A percentile compares a stretch with the other conserved stretches of the same genome.
Evolutionary conservation across 2,113 vertebrate species (phyloP).

Genomic region (Archocentrus centrarchus): DNA sequence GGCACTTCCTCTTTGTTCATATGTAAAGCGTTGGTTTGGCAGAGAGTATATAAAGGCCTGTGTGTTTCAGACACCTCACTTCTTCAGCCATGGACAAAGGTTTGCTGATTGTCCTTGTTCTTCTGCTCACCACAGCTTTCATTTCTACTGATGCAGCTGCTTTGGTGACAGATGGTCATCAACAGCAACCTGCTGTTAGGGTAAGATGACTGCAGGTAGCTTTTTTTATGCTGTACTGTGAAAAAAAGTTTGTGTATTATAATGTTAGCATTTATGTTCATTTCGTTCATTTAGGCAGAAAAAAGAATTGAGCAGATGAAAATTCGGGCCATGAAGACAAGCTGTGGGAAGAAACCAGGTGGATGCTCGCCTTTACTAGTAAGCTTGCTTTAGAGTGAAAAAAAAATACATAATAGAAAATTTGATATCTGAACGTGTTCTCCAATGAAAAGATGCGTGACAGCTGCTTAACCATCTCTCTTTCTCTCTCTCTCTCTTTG

Average conservation of each 20-base stretch:
- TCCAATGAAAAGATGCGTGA: not conserved
- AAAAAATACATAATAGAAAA: too few relatives aligned
- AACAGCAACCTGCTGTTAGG: not conserved
- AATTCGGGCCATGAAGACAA: rapidly evolving
- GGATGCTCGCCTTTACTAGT: not conserved
- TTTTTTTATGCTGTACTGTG: not conserved
- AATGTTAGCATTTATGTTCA: not conserved
- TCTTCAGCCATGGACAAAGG: conserved; percentile 42
- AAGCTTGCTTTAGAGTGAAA: not conserved
- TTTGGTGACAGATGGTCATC: not conserved
- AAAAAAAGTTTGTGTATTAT: not conserved
- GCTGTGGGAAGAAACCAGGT: not conserved
- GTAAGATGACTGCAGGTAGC: not conserved
- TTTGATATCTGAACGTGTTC: not conserved
- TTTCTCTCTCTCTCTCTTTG: too few relatives aligned
- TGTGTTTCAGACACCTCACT: not conserved
- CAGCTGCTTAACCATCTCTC: too few relatives aligned
- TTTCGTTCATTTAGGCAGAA: not conserved
- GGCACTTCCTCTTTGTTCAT: not conserved
- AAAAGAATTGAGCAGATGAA: too few relatives aligned
- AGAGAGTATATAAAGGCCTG: not conserved
- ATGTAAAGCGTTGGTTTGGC: not conserved
- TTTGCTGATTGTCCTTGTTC: conserved; percentile 41
- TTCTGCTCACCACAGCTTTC: conserved; percentile 48
- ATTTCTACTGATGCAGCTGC: conserved; percentile 8